Evolutionary conservation across 2,797 vertebrate species (phyloP).

Genomic region (Macrochelys suwanniensis): DNA sequence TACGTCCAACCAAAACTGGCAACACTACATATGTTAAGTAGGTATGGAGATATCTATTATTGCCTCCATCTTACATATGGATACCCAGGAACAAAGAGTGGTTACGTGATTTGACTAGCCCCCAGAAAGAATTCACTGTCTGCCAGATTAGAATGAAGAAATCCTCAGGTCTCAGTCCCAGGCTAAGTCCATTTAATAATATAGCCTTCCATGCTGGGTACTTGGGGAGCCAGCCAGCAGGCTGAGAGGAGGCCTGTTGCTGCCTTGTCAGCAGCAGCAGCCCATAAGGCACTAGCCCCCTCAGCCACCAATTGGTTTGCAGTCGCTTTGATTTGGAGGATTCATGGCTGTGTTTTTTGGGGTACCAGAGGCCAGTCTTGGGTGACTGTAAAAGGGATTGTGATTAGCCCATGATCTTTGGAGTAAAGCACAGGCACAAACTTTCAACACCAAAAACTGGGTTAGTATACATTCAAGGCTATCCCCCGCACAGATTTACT

Average conservation of each 20-base stretch:
- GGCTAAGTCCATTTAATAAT: not conserved
- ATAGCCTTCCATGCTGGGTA: not conserved
- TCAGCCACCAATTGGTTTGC: not conserved
- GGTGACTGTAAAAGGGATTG: accelerated
- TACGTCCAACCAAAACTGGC: too few species aligned
- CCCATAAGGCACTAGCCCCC: not conserved
- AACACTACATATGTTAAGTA: not conserved
- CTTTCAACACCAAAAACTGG: not conserved
- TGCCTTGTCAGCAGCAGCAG: accelerated
- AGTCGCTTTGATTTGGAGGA: not conserved
- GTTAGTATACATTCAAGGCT: not conserved
- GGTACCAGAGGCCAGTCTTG: not conserved
- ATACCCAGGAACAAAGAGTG: not conserved
- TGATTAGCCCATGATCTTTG: not conserved
- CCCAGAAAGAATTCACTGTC: not conserved
- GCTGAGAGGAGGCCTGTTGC: not conserved
- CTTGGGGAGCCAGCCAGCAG: not conserved
- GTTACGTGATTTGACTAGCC: not conserved
- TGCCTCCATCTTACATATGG: not conserved
- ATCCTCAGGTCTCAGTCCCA: not conserved
- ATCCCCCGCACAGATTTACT: not conserved
- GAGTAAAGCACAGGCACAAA: not conserved
- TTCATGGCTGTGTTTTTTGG: accelerated
- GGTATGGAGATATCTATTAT: not conserved
- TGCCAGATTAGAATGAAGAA: not conserved